Evolutionary conservation across 2,797 vertebrate genomes (phyloP), one percentile per base, ranked within the genome.

Genomic region (Falco rusticolus): DNA sequence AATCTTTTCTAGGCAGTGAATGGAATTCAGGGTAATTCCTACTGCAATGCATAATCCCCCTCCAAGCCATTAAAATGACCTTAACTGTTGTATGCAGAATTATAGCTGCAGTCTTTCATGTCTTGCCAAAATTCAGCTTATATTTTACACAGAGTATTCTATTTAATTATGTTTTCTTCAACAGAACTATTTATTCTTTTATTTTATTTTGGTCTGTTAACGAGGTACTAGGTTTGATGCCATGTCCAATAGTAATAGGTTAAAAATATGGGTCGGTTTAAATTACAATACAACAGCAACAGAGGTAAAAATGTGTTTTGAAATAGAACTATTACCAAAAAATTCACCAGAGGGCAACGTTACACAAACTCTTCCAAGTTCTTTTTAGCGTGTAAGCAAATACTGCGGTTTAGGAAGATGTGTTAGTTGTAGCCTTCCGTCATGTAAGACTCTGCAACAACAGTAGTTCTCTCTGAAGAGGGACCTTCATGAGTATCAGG

Each of bases 301-400:
- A 61, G 26, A 51, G 5, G 48, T 65, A 11, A 75, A 81, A 86
- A 56, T 37, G 25, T 29, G 34, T 80, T 96, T 85, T 61, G 16
- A 69, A 85, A 57, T 28, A 56, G 51, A 81, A 84, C 56, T 90
- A 34, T 53, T 91, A 81, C 50, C 16, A 43, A 74, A 86, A 57
- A 37, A 13, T 48, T 94, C 96, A 85, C 80, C 70, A 94, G 95
- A 74, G 92, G 95, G 95, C 93, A 94, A 87, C 92, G 41, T 95
- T 74, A 77, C 64, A 94, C 75, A 96, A 85, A 64, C 45, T 64
- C 87, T 89, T 61, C 54, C 31, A 50, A 45, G 33, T 74, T 76
- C 39, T 41, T 89, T 64, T 70, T 28, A 5, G 4, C 15, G 6
- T 33, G 4, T 39, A 21, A 88, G 41, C 6, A 51, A 80, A 60